Conservation (phyloP, 2,113 vertebrate genomes). For the Pao palembangensis region DNA sequence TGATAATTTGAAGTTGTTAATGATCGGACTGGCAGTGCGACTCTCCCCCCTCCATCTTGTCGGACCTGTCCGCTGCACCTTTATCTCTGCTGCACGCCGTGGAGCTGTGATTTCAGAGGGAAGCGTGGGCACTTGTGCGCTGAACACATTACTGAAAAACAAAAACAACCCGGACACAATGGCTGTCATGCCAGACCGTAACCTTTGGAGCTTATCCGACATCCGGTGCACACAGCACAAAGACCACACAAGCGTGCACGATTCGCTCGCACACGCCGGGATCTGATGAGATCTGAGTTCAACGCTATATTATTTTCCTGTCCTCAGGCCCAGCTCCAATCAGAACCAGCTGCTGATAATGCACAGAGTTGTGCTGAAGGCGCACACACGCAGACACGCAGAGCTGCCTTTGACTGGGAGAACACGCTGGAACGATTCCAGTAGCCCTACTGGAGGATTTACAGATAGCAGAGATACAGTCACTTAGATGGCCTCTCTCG, state of each 20-base stretch:
- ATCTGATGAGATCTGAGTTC: conserved; percentile 56
- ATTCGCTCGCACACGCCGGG: conserved; percentile 19
- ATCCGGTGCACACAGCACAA: conserved; percentile 22
- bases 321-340: conserved; percentile 50
- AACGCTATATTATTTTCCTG: conserved; percentile 52
- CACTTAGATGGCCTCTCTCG: not conserved
- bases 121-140: not conserved
- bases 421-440: conserved; percentile 23
- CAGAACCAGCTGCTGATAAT: conserved; percentile 51
- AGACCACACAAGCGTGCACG: conserved; percentile 6
- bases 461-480: conserved; percentile 18
- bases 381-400: conserved; percentile 7
- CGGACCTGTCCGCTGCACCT: not conserved
- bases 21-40: too few relatives aligned
- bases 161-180: not conserved
- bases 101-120: not conserved
- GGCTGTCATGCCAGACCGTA: not conserved
- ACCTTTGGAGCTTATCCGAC: conserved; percentile 16
- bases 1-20: too few relatives aligned
- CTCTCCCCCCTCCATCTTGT: too few relatives aligned
- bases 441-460: conserved; percentile 27
- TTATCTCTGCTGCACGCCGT: not conserved
- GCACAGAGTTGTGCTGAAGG: conserved; percentile 4
- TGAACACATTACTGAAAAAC: not conserved
- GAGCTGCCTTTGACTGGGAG: conserved; percentile 15